Percentiles rank a stretch among this genome's conserved stretches.
Evolutionary conservation across 2,888 invertebrate species (phyloP).

Genomic region (Rhabditoides inermis): DNA sequence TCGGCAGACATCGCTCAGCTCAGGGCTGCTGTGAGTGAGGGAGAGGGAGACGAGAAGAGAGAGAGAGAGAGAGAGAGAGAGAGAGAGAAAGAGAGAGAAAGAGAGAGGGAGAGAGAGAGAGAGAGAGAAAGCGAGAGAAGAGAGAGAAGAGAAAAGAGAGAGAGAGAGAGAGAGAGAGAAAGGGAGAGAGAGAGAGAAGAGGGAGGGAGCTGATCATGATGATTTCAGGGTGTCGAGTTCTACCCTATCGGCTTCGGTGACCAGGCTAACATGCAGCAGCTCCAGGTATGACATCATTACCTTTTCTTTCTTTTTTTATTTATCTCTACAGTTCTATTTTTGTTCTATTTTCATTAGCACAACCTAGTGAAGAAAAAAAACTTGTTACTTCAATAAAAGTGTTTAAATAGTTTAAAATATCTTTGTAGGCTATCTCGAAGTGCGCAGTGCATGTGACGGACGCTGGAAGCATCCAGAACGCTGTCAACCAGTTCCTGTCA

Average conservation of each 20-base stretch:
- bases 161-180: background rate
- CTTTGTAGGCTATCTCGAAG: no score
- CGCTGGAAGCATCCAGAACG: no score
- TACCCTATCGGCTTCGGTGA: conserved; percentile 9
- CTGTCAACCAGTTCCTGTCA: no score
- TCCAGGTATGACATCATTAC: no score
- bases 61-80: background rate
- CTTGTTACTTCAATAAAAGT: no score
- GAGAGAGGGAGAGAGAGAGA: background rate
- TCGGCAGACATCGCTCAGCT: conserved; percentile 2
- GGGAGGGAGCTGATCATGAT: no score
- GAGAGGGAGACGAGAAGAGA: background rate
- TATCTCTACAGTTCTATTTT: no score
- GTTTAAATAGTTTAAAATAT: no score
- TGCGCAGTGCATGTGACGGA: no score
- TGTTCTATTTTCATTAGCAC: no score
- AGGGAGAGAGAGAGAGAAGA: background rate
- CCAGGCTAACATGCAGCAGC: conserved; percentile 2
- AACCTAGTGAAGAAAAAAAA: no score
- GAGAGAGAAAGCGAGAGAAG: background rate
- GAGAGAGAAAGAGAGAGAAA: background rate
- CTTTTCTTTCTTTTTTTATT: no score
- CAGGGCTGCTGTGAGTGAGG: background rate
- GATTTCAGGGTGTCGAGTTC: conserved; percentile 10
- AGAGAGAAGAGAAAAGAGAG: background rate